A percentile compares a stretch with the other conserved stretches of the same genome.
Conservation (phyloP, 2,113 vertebrate genomes). For the Chrysemys picta region DNA sequence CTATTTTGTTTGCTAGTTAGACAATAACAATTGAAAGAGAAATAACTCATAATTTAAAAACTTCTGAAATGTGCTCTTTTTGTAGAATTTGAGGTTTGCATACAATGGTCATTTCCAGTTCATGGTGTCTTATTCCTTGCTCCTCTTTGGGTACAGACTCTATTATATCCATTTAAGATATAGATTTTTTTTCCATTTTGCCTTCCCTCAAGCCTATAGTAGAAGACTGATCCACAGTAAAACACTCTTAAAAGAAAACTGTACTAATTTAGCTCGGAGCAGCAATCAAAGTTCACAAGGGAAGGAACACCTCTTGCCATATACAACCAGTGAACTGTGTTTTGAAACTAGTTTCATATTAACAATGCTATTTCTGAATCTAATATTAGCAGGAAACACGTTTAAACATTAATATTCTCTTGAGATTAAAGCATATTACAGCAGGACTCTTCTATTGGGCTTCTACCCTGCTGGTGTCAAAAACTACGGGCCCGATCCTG, state of each 20-base stretch:
- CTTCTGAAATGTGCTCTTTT: not conserved
- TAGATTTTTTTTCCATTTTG: not conserved
- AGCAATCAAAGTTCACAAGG: not conserved
- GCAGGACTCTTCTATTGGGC: not conserved
- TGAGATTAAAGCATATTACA: not conserved
- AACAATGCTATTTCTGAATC: not conserved
- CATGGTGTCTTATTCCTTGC: rapidly evolving
- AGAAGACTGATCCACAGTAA: not conserved
- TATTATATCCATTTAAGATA: not conserved
- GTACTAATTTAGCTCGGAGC: not conserved
- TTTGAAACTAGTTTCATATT: not conserved
- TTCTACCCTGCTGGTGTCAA: constrained; percentile 20
- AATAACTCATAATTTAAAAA: not conserved
- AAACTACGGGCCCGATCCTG: not conserved
- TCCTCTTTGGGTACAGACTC: not conserved
- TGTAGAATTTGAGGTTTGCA: not conserved
- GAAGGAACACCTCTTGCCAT: not conserved
- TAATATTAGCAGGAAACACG: not conserved
- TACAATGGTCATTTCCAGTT: not conserved
- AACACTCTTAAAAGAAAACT: not conserved
- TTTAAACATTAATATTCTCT: not conserved
- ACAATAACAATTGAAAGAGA: not conserved
- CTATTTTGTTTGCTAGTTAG: not conserved
- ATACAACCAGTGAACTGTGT: not conserved
- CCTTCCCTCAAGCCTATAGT: not conserved